Evolutionary conservation across 2,888 invertebrate genomes (phyloP).

Genomic region (Tetragonula carbonaria): DNA sequence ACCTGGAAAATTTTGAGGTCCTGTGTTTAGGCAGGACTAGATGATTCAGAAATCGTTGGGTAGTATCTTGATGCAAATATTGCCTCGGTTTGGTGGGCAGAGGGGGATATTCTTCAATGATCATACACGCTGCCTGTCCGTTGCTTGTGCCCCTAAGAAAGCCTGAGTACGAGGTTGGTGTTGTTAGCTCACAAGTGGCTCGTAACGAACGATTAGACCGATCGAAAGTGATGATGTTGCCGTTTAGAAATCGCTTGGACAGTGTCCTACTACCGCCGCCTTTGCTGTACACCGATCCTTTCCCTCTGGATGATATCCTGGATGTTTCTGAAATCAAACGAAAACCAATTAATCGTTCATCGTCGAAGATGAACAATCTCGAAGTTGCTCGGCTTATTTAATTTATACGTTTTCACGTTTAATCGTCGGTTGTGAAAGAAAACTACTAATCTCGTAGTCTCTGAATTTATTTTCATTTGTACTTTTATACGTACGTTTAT

Average conservation of each 20-base stretch:
- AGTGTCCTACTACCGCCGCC: constrained; percentile 82
- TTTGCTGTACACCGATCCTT: constrained; percentile 83
- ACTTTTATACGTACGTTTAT: no score
- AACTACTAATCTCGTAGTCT: no score
- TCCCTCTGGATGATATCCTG: constrained; percentile 94
- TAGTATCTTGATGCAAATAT: constrained; percentile 82
- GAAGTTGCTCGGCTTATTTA: background rate
- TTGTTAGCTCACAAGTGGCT: constrained; percentile 74
- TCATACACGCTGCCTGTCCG: constrained; percentile 84
- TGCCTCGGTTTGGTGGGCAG: constrained; percentile 83
- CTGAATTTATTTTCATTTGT: no score
- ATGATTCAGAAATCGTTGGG: constrained; percentile 82
- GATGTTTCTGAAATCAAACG: constrained; percentile 90
- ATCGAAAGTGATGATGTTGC: constrained; percentile 79
- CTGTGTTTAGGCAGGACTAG: constrained; percentile 85
- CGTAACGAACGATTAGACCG: constrained; percentile 76
- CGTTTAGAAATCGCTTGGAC: constrained; percentile 79
- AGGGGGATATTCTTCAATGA: constrained; percentile 83
- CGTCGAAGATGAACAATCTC: background rate
- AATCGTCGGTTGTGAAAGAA: no score
- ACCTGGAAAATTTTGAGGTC: constrained; percentile 96
- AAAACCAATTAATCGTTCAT: background rate
- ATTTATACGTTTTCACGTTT: background rate
- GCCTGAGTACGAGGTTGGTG: constrained; percentile 78
- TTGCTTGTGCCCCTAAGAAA: constrained; percentile 80